Percentiles rank a stretch among this genome's conserved stretches.
phyloP scores from a whole-genome alignment of 2,888 invertebrate species.

The Macaria notata region DNA sequence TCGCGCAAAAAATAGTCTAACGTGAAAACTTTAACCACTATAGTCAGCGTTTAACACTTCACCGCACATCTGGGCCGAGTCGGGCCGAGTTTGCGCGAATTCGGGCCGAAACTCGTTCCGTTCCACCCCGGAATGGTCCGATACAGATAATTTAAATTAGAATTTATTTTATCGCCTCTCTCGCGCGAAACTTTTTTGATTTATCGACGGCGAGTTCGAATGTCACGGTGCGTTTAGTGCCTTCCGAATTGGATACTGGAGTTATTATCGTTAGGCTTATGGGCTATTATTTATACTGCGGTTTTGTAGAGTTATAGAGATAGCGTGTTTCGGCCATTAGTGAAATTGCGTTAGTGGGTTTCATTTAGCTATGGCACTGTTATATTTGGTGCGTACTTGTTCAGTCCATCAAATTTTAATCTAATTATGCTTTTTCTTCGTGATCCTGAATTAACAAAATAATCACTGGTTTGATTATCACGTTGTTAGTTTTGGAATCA shows the following conservation, averaged over 20 bases:
- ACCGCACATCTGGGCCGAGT: constrained; percentile 25
- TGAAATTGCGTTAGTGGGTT: too few relatives aligned
- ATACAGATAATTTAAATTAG: constrained; percentile 42
- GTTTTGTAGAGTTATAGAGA: neutral
- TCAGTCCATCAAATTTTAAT: too few relatives aligned
- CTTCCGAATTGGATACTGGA: constrained; percentile 14
- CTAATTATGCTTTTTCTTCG: too few relatives aligned
- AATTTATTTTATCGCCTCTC: constrained; percentile 40
- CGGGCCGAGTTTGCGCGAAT: constrained; percentile 1
- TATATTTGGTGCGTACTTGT: too few relatives aligned
- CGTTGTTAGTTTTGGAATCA: too few relatives aligned
- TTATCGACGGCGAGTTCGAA: constrained; percentile 40
- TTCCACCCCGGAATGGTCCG: constrained; percentile 17
- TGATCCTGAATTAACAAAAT: too few relatives aligned
- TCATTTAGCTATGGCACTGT: too few relatives aligned
- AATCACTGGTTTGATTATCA: too few relatives aligned
- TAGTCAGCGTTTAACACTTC: constrained; percentile 21
- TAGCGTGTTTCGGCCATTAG: too few relatives aligned
- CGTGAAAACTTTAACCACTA: too few relatives aligned
- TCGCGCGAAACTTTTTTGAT: constrained; percentile 45
- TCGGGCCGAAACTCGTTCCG: constrained; percentile 4
- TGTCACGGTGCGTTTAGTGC: constrained; percentile 34
- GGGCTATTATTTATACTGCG: neutral
- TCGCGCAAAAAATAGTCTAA: too few relatives aligned
- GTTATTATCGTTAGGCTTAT: constrained; percentile 6